phyloP scores from a whole-genome alignment of 2,888 invertebrate genomes.

The Diploptera punctata region DNA sequence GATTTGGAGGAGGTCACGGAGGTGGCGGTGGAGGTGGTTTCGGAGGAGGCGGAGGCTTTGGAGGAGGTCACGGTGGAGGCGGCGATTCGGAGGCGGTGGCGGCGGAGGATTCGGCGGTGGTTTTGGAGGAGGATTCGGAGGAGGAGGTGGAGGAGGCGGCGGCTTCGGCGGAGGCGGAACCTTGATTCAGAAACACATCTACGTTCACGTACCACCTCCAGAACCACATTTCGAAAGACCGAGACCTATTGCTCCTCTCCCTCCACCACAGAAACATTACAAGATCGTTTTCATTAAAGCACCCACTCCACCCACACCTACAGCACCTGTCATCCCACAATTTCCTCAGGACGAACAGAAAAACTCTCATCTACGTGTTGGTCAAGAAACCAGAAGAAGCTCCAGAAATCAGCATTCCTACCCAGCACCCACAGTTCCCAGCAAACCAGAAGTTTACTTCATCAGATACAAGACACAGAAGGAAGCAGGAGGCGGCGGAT shows the following conservation, averaged over 20 bases:
- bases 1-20: constrained; percentile 33
- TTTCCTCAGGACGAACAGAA: constrained; percentile 80
- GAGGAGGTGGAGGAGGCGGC: constrained; percentile 26
- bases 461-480: constrained; percentile 80
- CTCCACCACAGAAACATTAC: constrained; percentile 86
- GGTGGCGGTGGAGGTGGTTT: constrained; percentile 45
- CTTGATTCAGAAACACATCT: constrained; percentile 84
- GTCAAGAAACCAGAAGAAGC: constrained; percentile 89
- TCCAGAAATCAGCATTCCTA: constrained; percentile 79
- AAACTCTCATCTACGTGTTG: constrained; percentile 87
- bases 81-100: constrained; percentile 37
- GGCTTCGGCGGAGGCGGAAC: constrained; percentile 48
- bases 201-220: constrained; percentile 89
- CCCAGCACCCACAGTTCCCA: constrained; percentile 80
- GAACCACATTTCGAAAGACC: constrained; percentile 75
- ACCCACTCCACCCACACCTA: constrained; percentile 81
- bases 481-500: constrained; percentile 52
- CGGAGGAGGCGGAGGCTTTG: constrained; percentile 48
- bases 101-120: constrained; percentile 34
- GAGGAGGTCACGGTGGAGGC: constrained; percentile 43
- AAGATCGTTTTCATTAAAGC: constrained; percentile 94
- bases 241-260: constrained; percentile 68
- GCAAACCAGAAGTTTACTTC: constrained; percentile 91
- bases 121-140: constrained; percentile 24
- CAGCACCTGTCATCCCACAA: constrained; percentile 80